Percentiles rank a stretch among this genome's conserved stretches.
phyloP scores from a whole-genome alignment of 2,888 invertebrate species.

The Mythimna vitellina region DNA sequence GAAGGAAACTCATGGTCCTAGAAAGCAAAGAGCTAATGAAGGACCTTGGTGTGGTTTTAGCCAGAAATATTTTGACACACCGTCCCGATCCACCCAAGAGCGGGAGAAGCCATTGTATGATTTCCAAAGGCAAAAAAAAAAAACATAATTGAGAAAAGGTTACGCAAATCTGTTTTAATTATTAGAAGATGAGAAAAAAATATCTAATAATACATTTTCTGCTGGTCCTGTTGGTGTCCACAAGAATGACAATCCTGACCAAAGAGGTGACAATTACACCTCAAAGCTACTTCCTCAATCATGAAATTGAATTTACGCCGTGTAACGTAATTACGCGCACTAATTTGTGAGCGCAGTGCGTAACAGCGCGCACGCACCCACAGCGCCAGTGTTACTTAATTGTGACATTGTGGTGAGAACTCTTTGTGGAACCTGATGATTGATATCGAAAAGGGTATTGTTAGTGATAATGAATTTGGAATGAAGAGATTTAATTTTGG shows the following conservation, averaged over 20 bases:
- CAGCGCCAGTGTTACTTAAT: slow-evolving; percentile 61
- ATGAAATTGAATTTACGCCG: slow-evolving; percentile 75
- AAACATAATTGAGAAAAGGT: too few species aligned
- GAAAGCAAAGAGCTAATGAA: too few species aligned
- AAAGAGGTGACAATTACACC: slow-evolving; percentile 60
- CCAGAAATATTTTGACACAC: too few species aligned
- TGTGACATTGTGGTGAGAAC: slow-evolving; percentile 74
- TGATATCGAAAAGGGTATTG: slow-evolving; percentile 61
- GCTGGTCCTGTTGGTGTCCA: not conserved
- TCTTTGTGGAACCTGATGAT: slow-evolving; percentile 59
- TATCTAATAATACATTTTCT: not conserved
- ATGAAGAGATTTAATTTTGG: too few species aligned
- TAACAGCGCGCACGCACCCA: slow-evolving; percentile 68
- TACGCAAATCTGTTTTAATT: not conserved
- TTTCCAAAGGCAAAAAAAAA: too few species aligned
- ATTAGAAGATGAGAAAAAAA: not conserved
- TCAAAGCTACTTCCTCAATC: slow-evolving; percentile 74
- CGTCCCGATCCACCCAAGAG: too few species aligned
- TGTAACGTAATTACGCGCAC: slow-evolving; percentile 79
- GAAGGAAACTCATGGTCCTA: too few species aligned
- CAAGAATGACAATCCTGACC: slow-evolving; percentile 35
- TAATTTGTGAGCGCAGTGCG: slow-evolving; percentile 82
- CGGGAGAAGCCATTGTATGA: too few species aligned
- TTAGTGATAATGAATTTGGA: slow-evolving; percentile 19
- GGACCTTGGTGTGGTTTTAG: too few species aligned